Evolutionary conservation across 2,797 vertebrate genomes (phyloP), one percentile per base, ranked within the genome.

Genomic region (Simalia tracyae): DNA sequence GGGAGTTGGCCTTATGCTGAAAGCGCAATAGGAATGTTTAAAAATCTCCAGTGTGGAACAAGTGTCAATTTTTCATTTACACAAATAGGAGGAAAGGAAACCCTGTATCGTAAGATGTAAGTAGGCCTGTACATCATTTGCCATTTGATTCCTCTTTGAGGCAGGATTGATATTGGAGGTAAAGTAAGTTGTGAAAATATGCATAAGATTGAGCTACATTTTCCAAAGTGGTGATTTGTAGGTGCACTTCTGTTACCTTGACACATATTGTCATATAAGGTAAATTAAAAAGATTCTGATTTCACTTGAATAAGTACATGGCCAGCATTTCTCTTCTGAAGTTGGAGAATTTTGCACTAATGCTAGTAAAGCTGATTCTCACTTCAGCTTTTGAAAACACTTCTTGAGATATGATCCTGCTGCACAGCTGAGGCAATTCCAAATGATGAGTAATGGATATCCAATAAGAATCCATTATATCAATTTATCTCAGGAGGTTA

Each of bases 91-190:
- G 54, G n/a, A 28, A 42, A 14, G 86, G 57, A 50, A 0, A 54
- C 12, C 22, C 14, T 42, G 12, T 31, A 50, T 57, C 24, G 63
- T 66, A 42, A 56, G 50, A 56, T 86, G 15, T 15, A 81, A 42
- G 28, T 90, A 86, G 64, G 54, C 84, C 46, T 87, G 14, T 87
- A 87, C 57, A 90, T 59, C 64, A 57, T 60, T 84, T 92, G 46
- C 85, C 46, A 6, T 89, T 22, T 50, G 66, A 64, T 15, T 31
- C 24, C 50, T 42, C 2, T 63, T 87, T 46, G 22, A 90, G 42
- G 57, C 84, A 86, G 63, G 64, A 56, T 42, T 92, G 59, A 92
- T 54, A 86, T 11, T 63, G 84, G 36, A 24, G 14, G 60, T 84
- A 76, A 54, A 72, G 46, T 14, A 28, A 56, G 22, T 81, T 42